Evolutionary conservation across 2,113 vertebrate genomes (phyloP).

Genomic region (Thalassoma bifasciatum): DNA sequence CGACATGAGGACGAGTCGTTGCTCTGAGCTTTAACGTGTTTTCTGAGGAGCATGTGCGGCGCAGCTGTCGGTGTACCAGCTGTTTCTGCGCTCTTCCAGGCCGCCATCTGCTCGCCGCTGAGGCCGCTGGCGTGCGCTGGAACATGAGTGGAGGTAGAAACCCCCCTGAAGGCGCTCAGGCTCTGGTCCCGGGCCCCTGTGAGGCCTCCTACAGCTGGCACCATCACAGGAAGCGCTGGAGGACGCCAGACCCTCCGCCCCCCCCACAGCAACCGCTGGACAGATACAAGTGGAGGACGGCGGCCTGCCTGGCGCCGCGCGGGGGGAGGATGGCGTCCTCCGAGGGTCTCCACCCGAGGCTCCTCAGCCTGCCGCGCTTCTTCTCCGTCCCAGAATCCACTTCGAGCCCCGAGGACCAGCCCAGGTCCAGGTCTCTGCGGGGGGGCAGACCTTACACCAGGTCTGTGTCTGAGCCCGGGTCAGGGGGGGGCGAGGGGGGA

Average conservation of each 20-base stretch:
- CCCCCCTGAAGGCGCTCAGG: constrained; percentile 1
- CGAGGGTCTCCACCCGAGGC: not conserved
- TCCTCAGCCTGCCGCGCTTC: constrained; percentile 41
- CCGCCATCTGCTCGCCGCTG: constrained; percentile 15
- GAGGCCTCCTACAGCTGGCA: constrained; percentile 33
- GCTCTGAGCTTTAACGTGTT: not conserved
- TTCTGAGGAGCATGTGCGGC: not conserved
- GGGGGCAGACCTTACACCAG: constrained; percentile 61
- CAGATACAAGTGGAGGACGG: constrained; percentile 53
- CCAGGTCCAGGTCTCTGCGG: constrained; percentile 6
- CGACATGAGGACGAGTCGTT: not conserved
- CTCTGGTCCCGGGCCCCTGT: not conserved
- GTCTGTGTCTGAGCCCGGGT: constrained; percentile 70
- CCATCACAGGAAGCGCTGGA: constrained; percentile 51
- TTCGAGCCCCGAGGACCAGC: not conserved
- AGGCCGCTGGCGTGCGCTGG: not conserved
- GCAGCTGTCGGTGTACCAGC: constrained; percentile 7
- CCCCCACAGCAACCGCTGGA: constrained; percentile 52
- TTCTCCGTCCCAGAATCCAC: not conserved
- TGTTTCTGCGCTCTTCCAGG: too few species aligned
- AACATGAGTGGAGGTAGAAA: constrained; percentile 61
- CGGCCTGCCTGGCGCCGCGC: constrained; percentile 5
- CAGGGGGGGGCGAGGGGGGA: constrained; percentile 7
- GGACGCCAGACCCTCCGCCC: constrained; percentile 3
- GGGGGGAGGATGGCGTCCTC: not conserved